A percentile compares a stretch with the other conserved stretches of the same genome.
Evolutionary conservation across 2,797 vertebrate species (phyloP).

Genomic region (Anniella stebbinsi): DNA sequence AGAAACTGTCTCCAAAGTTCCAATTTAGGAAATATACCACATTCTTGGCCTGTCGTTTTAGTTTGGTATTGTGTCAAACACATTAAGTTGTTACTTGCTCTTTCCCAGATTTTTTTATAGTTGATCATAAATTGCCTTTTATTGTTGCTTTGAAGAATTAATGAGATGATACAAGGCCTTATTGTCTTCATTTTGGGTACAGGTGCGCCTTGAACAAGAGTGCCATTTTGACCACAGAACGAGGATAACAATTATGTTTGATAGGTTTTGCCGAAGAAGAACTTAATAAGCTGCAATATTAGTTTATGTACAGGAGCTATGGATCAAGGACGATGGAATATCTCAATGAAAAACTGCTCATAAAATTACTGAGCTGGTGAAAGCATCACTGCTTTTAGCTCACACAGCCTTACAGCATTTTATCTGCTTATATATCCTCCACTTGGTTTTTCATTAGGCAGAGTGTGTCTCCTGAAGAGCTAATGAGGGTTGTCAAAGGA

Average conservation of each 20-base stretch:
- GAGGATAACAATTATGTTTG: slow-evolving; percentile 18
- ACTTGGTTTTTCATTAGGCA: not conserved
- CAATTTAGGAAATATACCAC: not conserved
- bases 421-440: not conserved
- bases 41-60: not conserved
- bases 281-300: not conserved
- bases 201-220: not conserved
- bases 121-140: slow-evolving; percentile 16
- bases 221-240: not conserved
- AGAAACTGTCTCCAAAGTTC: not conserved
- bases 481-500: not conserved
- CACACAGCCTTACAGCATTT: not conserved
- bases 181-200: not conserved
- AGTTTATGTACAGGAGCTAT: not conserved
- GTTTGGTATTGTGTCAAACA: not conserved
- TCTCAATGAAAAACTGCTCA: not conserved
- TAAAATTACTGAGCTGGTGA: not conserved
- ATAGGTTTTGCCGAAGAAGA: not conserved
- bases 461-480: not conserved
- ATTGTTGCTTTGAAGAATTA: slow-evolving; percentile 29
- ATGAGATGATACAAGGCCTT: not conserved
- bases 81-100: slow-evolving; percentile 8
- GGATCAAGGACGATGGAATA: not conserved
- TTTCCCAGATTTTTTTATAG: not conserved
- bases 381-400: not conserved